Evolutionary conservation across 2,888 invertebrate species (phyloP), one percentile per base, ranked within the genome.

Genomic region (Metopia argyrocephala): DNA sequence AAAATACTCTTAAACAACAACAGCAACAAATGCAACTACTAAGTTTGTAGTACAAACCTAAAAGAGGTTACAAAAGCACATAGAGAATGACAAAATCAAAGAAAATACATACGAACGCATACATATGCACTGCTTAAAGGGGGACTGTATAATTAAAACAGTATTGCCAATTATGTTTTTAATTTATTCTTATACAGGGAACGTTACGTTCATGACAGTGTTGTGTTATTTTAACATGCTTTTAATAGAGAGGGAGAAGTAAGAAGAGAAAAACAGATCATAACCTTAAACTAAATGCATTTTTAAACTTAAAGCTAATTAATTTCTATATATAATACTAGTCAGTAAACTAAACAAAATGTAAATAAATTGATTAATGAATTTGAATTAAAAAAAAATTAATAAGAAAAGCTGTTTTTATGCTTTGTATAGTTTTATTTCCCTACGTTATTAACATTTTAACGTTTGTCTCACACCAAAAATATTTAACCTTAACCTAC

Each of bases 21-120:
- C 38, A 38, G 38, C 0, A 38, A 38, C 38, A 38, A 38, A 38
- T 38, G 38, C 45, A 59, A 68, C 66, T 38, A 38, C 38, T 12
- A 38, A 38, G 15, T 12, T 15, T 1, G 4, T 12, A 38, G 15
- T 6, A 2, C 1, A 38, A 38, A 38, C 3, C 9, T 0, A 38
- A 38, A 38, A 38, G 0, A 38, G 38, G 15, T 6, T 2, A 25
- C 12, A 68, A 62, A 5, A 6, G 28, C 31, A 38, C 4, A 50
- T 21, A 65, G 66, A 65, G 70, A 54, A 65, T 56, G 15, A 56
- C 27, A 23, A 65, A 64, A 21, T 46, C 48, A 61, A 31, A 57
- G 28, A 62, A 62, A 64, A 64, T 5, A 45, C 45, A 27, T 18
- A 56, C 18, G 28, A 21, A 71, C 12, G 50, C 48, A 52, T 31